Conservation (phyloP, 2,888 invertebrate species). For the Stenichneumon culpator region DNA sequence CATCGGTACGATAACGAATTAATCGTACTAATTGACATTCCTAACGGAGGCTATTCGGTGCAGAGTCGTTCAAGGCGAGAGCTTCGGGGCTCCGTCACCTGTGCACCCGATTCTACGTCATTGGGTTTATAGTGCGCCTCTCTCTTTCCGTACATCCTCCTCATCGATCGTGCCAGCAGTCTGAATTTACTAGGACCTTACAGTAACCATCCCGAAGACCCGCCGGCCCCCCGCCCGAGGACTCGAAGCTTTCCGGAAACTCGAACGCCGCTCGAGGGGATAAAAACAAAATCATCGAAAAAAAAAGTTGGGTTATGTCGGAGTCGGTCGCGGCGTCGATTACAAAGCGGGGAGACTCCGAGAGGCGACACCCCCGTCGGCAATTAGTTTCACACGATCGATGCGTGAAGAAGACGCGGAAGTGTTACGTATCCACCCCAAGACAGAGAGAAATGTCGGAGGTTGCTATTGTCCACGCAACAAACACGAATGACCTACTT, state of each 20-base stretch:
- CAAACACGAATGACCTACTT: constrained; percentile 61
- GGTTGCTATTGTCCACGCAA: constrained; percentile 49
- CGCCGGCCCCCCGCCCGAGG: background rate
- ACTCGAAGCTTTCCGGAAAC: constrained; percentile 5
- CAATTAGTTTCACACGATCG: constrained; percentile 44
- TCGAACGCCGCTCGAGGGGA: background rate
- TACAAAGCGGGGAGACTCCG: background rate
- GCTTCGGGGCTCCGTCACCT: constrained; percentile 20
- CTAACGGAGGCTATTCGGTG: constrained; percentile 3
- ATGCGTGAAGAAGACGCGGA: constrained; percentile 45
- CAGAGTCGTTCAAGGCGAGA: constrained; percentile 24
- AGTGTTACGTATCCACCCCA: constrained; percentile 41
- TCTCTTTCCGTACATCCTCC: constrained; percentile 49
- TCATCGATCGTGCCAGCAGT: constrained; percentile 61
- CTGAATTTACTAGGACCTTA: constrained; percentile 60
- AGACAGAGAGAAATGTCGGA: constrained; percentile 29
- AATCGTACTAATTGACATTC: constrained; percentile 27
- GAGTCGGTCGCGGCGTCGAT: no score
- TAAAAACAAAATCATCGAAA: background rate
- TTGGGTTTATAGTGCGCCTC: constrained; percentile 19
- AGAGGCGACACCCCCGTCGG: background rate
- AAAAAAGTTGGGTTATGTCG: no score
- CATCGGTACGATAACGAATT: constrained; percentile 20
- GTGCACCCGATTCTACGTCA: constrained; percentile 27
- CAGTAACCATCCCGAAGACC: constrained; percentile 13